Percentiles rank a stretch among this genome's conserved stretches.
Evolutionary conservation across 2,888 invertebrate genomes (phyloP).

Genomic region (Uropetala carovei): DNA sequence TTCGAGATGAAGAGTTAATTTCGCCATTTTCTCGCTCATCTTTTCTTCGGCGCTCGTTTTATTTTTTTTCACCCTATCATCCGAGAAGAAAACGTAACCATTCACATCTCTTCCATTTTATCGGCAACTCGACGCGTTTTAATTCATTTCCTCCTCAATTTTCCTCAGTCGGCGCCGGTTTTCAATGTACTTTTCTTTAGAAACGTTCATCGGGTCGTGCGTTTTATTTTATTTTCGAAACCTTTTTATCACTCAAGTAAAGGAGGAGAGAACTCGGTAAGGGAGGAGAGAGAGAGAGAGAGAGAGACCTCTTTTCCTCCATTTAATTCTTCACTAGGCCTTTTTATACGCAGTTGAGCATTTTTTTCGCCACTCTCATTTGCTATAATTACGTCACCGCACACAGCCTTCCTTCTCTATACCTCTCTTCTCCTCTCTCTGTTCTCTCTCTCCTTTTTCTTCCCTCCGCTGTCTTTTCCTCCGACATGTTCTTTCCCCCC

Average conservation of each 20-base stretch:
- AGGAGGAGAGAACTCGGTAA: no score
- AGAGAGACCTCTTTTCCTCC: background rate
- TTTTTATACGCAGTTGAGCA: background rate
- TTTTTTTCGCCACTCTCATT: background rate
- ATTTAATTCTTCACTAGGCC: background rate
- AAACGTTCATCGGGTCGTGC: background rate
- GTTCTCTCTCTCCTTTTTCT: background rate
- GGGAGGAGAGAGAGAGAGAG: no score
- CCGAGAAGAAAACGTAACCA: background rate
- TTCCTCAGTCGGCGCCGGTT: background rate
- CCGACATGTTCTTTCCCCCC: background rate
- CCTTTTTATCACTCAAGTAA: background rate
- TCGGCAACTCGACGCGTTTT: background rate
- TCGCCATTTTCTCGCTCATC: background rate
- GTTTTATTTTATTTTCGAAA: background rate
- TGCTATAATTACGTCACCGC: background rate
- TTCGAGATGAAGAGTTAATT: background rate
- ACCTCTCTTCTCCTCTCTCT: background rate
- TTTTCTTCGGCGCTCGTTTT: background rate
- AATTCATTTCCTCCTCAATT: background rate
- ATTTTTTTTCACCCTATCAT: background rate
- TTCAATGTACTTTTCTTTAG: conserved; percentile 3
- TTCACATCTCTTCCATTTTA: background rate
- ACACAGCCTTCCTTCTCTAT: background rate
- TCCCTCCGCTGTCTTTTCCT: background rate